These are phyloP conservation scores for Daktulosphaira vitifoliae DNA, from an alignment of 1,140 invertebrate species.

Conservation along the genomic window DNA sequence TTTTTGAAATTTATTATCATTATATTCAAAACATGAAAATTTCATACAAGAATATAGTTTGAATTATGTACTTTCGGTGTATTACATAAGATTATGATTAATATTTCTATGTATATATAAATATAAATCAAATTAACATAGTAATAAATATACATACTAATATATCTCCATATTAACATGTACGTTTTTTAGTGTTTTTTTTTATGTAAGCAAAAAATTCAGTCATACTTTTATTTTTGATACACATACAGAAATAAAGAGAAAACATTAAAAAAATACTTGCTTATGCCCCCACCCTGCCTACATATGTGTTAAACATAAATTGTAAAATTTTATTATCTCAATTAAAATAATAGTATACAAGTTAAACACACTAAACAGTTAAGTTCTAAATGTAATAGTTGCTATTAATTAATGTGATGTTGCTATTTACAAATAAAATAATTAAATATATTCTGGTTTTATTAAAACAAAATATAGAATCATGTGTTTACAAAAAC, in stretches of 20 bases:
- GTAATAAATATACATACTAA: neutral
- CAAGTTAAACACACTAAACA: conserved; percentile 31
- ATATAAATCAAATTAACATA: conserved; percentile 4
- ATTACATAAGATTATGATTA: conserved; percentile 6
- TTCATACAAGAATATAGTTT: neutral
- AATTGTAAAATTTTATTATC: neutral
- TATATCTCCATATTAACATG: too few species aligned
- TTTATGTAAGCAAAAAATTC: too few species aligned
- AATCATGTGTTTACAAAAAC: conserved; percentile 15
- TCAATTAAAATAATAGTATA: conserved; percentile 19
- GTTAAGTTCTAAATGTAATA: conserved; percentile 26
- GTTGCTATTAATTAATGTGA: conserved; percentile 31
- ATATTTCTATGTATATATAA: neutral
- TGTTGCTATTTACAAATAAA: conserved; percentile 31
- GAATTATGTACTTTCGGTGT: conserved; percentile 11
- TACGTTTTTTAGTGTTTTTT: too few species aligned
- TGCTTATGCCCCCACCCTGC: conserved; percentile 13
- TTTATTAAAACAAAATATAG: neutral
- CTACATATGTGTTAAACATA: neutral
- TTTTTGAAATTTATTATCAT: conserved; percentile 10
- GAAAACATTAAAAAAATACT: conserved; percentile 7
- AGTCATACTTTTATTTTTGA: too few species aligned
- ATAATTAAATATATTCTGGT: neutral
- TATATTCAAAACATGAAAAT: conserved; percentile 11
- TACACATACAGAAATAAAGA: too few species aligned